phyloP scores from a whole-genome alignment of 2,888 invertebrate genomes.

The Eristalis tenax region DNA sequence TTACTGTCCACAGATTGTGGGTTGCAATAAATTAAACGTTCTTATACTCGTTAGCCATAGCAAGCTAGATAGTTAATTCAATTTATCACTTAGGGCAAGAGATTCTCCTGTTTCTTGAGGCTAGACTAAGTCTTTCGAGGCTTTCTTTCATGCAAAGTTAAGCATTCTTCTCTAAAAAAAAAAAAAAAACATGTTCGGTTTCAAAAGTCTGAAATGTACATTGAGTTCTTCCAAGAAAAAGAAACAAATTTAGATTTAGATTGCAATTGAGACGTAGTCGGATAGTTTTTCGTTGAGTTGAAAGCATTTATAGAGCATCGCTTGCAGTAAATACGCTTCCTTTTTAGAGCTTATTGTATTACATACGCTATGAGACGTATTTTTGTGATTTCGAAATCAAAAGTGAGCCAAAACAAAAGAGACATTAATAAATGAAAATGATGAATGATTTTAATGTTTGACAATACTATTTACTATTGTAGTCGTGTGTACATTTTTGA shows the following conservation, averaged over 20 bases:
- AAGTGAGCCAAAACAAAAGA: neutral
- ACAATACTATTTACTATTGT: constrained; percentile 59
- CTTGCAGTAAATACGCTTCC: constrained; percentile 17
- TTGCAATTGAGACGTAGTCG: neutral
- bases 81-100: neutral
- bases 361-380: constrained; percentile 4
- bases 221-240: constrained; percentile 58
- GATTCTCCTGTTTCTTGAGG: neutral
- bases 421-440: constrained; percentile 4
- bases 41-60: neutral
- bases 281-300: neutral
- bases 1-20: neutral
- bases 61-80: neutral
- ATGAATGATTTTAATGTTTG: constrained; percentile 31
- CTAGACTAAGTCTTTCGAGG: neutral
- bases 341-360: neutral
- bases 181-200: constrained; percentile 33
- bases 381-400: neutral
- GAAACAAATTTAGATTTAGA: constrained; percentile 1
- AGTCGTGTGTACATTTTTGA: constrained; percentile 15
- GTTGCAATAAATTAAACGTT: neutral
- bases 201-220: constrained; percentile 65
- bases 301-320: neutral
- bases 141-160: neutral
- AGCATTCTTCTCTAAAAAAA: neutral